These are phyloP conservation scores for Pachycephus smyrnensis DNA, from an alignment of 2,888 invertebrate genomes.

Conservation along the genomic window DNA sequence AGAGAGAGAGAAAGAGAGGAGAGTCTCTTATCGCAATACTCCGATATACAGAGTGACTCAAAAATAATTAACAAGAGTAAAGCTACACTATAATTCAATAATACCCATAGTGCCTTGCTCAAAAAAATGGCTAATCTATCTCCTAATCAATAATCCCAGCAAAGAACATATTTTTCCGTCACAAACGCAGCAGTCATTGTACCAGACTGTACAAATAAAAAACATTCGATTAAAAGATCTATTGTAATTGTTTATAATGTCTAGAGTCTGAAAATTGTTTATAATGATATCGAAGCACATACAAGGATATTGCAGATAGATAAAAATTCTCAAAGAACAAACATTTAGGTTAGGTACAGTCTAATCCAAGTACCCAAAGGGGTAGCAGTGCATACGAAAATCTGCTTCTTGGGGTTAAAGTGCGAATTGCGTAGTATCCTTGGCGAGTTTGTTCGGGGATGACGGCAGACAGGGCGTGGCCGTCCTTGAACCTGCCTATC, in stretches of 20 bases:
- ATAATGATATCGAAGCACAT: too few relatives aligned
- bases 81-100: neutral
- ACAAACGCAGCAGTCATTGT: neutral
- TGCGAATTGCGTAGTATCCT: conserved; percentile 45
- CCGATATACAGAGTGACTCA: neutral
- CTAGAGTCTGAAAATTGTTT: too few relatives aligned
- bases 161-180: neutral
- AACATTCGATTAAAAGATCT: neutral
- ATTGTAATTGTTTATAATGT: too few relatives aligned
- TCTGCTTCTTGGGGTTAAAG: conserved; percentile 27
- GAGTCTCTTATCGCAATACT: neutral
- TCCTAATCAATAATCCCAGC: too few relatives aligned
- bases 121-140: too few relatives aligned
- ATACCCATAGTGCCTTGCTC: neutral
- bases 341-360: too few relatives aligned
- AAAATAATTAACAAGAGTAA: neutral
- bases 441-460: conserved; percentile 25
- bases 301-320: neutral
- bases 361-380: neutral
- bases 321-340: neutral
- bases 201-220: neutral
- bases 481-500: conserved; percentile 61
- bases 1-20: neutral
- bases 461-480: conserved; percentile 65
- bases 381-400: neutral